These are phyloP conservation scores for Pandemis cinnamomeana DNA, from an alignment of 2,888 invertebrate genomes.

Conservation along the genomic window DNA sequence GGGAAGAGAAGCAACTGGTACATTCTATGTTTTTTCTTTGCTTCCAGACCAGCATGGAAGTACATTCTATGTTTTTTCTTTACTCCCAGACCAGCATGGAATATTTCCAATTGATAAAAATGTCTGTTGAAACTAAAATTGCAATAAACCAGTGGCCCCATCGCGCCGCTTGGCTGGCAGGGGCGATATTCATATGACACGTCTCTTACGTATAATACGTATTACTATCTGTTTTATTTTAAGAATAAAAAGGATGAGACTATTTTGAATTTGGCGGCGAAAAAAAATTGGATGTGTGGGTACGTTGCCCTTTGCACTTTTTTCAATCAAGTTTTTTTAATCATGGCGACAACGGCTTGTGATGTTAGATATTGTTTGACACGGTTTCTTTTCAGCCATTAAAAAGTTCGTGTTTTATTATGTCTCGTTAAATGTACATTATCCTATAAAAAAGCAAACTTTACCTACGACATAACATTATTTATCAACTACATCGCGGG, in stretches of 20 bases:
- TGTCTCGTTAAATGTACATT: background rate
- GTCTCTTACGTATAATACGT: conserved; percentile 46
- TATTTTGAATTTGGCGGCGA: background rate
- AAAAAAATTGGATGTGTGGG: no score
- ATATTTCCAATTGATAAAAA: background rate
- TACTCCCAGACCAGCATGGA: background rate
- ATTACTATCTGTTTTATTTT: conserved; percentile 60
- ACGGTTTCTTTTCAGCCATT: no score
- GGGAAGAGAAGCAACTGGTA: no score
- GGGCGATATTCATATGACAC: conserved; percentile 65
- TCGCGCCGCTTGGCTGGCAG: conserved; percentile 68
- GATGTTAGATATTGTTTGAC: no score
- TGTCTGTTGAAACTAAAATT: conserved; percentile 58
- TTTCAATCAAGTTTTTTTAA: no score
- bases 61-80: no score
- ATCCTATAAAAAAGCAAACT: background rate
- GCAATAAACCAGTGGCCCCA: conserved; percentile 70
- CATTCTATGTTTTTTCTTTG: background rate
- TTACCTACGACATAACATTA: background rate
- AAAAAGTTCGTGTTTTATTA: no score
- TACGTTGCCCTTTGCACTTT: no score
- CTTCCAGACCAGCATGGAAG: no score
- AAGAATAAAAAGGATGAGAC: background rate
- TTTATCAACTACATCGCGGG: conserved; percentile 13
- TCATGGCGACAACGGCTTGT: no score